These are phyloP conservation scores for Uromys caudimaculatus DNA, from an alignment of 2,797 vertebrate species.

Conservation along the genomic window DNA sequence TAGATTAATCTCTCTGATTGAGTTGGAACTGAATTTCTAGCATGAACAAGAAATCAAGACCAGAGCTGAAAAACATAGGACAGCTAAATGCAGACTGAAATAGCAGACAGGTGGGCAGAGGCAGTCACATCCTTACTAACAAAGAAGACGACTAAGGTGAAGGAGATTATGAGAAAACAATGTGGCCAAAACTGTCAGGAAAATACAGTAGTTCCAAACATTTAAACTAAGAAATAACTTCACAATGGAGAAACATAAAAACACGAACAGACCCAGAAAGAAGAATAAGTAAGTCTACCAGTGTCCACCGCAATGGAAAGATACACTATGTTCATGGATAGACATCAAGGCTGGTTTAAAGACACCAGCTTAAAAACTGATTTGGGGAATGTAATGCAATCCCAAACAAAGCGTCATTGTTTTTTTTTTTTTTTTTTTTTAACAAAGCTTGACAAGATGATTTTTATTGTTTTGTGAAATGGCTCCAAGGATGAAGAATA, in stretches of 20 bases:
- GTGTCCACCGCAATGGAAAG: background rate
- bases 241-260: background rate
- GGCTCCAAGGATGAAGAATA: background rate
- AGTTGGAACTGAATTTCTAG: slow-evolving; percentile 21
- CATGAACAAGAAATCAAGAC: background rate
- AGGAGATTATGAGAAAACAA: background rate
- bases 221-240: slow-evolving; percentile 19
- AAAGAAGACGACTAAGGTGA: background rate
- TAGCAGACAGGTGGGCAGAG: background rate
- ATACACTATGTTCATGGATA: slow-evolving; percentile 52
- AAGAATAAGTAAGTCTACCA: background rate
- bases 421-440: background rate
- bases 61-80: background rate
- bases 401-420: background rate
- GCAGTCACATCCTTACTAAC: background rate
- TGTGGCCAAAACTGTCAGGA: background rate
- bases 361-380: background rate
- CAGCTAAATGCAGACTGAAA: background rate
- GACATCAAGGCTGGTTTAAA: background rate
- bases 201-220: background rate
- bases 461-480: background rate
- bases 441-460: background rate
- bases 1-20: background rate
- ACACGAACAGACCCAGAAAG: background rate
- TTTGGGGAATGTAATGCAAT: background rate